A percentile compares a stretch with the other conserved stretches of the same genome.
Evolutionary conservation across 64 coral and sea anemone genomes (phyloP).

Genomic region (Actinia tenebrosa): DNA sequence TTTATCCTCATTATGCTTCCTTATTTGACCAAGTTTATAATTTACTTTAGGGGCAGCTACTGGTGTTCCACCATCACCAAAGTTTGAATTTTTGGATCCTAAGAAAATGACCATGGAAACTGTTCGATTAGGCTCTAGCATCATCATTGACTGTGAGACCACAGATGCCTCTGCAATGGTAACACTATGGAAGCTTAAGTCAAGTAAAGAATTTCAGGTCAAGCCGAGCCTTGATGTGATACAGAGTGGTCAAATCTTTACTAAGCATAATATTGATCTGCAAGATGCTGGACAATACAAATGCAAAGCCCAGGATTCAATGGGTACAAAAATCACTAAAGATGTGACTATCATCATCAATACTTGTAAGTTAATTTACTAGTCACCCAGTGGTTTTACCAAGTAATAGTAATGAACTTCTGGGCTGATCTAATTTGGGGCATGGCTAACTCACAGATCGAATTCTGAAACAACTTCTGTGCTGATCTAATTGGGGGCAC

Average conservation of each 20-base stretch:
- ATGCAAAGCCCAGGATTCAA: neutral
- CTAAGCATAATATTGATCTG: neutral
- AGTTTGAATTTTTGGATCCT: neutral
- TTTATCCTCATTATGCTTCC: too few species aligned
- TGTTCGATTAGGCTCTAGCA: neutral
- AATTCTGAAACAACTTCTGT: too few species aligned
- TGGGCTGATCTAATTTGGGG: too few species aligned
- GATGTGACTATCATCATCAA: neutral
- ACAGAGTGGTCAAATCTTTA: neutral
- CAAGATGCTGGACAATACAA: neutral
- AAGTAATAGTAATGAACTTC: too few species aligned
- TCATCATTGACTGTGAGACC: neutral
- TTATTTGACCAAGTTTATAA: neutral
- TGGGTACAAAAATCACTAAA: neutral
- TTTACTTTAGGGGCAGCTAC: neutral
- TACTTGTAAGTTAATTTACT: neutral
- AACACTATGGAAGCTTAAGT: constrained; percentile 3
- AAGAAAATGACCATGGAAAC: neutral
- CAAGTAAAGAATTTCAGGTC: neutral
- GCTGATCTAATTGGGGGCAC: too few species aligned
- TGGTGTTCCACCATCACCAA: neutral
- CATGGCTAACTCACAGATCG: too few species aligned
- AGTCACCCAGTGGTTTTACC: too few species aligned
- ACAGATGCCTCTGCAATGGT: neutral
- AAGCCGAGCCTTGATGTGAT: neutral